A percentile compares a stretch with the other conserved stretches of the same genome.
Evolutionary conservation across 2,113 vertebrate genomes (phyloP).

Genomic region (Otus sunia): DNA sequence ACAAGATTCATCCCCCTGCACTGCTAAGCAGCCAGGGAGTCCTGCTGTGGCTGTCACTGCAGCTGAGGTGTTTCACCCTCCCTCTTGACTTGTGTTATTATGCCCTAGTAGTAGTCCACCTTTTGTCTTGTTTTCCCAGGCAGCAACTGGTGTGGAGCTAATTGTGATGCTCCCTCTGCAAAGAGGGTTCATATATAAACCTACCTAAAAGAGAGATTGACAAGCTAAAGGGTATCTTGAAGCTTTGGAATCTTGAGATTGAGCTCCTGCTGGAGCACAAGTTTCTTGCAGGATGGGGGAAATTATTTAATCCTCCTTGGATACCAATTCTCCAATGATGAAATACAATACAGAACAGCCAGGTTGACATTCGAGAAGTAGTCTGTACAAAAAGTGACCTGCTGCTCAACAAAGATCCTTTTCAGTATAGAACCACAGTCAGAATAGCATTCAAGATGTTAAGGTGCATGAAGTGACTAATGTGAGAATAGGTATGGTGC

Average conservation of each 20-base stretch:
- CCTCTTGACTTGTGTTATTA: not conserved
- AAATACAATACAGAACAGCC: not conserved
- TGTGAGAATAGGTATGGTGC: not conserved
- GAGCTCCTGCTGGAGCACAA: not conserved
- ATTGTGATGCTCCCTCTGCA: not conserved
- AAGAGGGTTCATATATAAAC: not conserved
- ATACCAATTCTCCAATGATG: not conserved
- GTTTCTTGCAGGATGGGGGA: not conserved
- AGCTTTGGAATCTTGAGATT: not conserved
- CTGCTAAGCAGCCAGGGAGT: not conserved
- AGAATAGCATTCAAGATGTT: not conserved
- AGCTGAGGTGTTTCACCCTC: not conserved
- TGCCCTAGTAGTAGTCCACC: not conserved
- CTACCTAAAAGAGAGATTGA: not conserved
- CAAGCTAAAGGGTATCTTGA: not conserved
- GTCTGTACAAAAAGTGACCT: not conserved
- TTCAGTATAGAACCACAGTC: not conserved
- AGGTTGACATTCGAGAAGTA: not conserved
- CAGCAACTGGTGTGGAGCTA: not conserved
- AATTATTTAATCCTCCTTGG: not conserved
- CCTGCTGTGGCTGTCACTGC: not conserved
- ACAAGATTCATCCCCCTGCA: not conserved
- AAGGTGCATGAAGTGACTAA: not conserved
- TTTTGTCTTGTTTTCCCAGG: not conserved
- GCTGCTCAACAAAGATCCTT: not conserved